Conservation (phyloP, 2,113 vertebrate genomes). For the Isichthys henryi region DNA sequence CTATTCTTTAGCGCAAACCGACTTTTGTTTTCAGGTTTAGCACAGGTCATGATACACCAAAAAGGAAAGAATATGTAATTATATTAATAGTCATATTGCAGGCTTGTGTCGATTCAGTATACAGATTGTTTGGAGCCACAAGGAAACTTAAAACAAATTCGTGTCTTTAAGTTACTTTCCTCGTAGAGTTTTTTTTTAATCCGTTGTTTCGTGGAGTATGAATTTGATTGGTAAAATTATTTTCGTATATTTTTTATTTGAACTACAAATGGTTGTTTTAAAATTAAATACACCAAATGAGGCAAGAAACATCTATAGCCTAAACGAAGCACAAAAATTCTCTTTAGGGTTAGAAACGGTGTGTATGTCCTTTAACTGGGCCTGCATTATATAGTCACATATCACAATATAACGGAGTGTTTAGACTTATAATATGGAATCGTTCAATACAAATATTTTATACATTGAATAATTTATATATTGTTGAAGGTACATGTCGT, state of each 20-base stretch:
- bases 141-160: background rate
- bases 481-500: background rate
- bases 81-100: background rate
- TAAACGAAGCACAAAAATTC: background rate
- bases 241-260: background rate
- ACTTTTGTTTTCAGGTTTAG: constrained; percentile 9
- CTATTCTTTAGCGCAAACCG: background rate
- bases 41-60: background rate
- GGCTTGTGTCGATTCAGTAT: background rate
- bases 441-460: background rate
- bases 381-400: background rate
- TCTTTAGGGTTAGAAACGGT: background rate
- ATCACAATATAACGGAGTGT: background rate
- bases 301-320: background rate
- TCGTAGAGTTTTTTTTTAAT: background rate
- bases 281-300: background rate
- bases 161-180: background rate
- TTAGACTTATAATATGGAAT: background rate
- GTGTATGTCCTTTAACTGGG: background rate
- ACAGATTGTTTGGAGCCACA: background rate
- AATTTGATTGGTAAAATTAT: background rate
- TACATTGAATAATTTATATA: background rate
- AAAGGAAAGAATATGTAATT: background rate
- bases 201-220: background rate
- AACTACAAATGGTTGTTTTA: background rate